Evolutionary conservation across 2,888 invertebrate species (phyloP), one percentile per base, ranked within the genome.

Genomic region (Boloria selene): DNA sequence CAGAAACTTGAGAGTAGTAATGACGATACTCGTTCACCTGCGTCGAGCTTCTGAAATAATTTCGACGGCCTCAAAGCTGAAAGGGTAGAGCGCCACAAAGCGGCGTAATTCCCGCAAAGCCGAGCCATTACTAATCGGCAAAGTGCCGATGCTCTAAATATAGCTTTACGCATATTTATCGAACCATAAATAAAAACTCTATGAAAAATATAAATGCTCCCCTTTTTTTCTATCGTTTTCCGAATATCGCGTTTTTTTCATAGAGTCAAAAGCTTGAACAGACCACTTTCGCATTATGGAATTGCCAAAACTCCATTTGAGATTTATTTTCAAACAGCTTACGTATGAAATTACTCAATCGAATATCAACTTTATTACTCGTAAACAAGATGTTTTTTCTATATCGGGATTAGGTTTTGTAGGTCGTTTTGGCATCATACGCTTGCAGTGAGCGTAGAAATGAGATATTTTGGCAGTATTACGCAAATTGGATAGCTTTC

Each of bases 401-500:
- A 5, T 49, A 61, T 31, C 38, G n/a, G 1, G 17, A 61, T 26
- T 26, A 58, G 65, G 70, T 70, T 69, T 70, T 73, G 79, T 83
- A 77, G 70, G 77, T 72, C 79, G 66, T 82, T 83, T 78, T 72
- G 68, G 70, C 60, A 68, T 72, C 72, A 73, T 67, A 73, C 69
- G 74, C 77, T 73, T 77, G 79, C 84, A 88, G 87, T 87, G 85
- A 90, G 88, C 90, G 91, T 89, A 92, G 92, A 92, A 92, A 92
- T 92, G 91, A 92, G 92, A 92, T 92, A 92, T 92, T 92, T 92
- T 90, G 92, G 90, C 86, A 91, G 92, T 92, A 92, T 92, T 92
- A 92, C 90, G 91, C 91, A 92, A 92, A 92, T 92, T 92, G 92
- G 92, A 92, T 92, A 91, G 92, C 92, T 92, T 92, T 92, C 92